phyloP scores from a whole-genome alignment of 2,113 vertebrate genomes.

The Noturus placidus region DNA sequence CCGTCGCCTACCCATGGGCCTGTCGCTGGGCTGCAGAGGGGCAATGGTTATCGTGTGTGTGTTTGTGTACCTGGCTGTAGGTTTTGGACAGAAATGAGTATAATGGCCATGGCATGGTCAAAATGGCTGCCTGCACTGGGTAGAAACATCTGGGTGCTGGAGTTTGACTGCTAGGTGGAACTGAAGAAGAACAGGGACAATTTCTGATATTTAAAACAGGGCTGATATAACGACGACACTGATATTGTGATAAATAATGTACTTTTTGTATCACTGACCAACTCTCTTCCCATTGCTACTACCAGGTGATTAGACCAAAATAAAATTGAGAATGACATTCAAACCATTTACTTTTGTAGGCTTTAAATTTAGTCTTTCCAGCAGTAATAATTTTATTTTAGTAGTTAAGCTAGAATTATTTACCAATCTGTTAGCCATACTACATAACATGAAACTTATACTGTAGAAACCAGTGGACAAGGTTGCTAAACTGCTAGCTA shows the following conservation, averaged over 20 bases:
- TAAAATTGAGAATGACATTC: background rate
- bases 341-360: background rate
- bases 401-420: background rate
- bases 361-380: background rate
- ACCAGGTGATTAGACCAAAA: background rate
- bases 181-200: background rate
- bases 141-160: constrained; percentile 65
- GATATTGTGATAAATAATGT: background rate
- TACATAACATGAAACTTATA: background rate
- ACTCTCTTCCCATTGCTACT: background rate
- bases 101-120: constrained; percentile 53
- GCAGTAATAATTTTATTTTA: background rate
- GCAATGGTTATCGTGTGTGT: constrained; percentile 53
- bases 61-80: constrained; percentile 48
- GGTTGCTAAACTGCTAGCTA: background rate
- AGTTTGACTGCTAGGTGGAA: constrained; percentile 53
- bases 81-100: constrained; percentile 54
- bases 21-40: constrained; percentile 43
- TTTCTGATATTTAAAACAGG: constrained; percentile 18
- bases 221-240: background rate
- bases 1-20: constrained; percentile 52
- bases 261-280: background rate
- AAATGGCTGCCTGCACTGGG: constrained; percentile 55
- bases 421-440: background rate
- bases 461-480: background rate